phyloP scores from a whole-genome alignment of 2,888 invertebrate genomes.

The Morpho deidamia region DNA sequence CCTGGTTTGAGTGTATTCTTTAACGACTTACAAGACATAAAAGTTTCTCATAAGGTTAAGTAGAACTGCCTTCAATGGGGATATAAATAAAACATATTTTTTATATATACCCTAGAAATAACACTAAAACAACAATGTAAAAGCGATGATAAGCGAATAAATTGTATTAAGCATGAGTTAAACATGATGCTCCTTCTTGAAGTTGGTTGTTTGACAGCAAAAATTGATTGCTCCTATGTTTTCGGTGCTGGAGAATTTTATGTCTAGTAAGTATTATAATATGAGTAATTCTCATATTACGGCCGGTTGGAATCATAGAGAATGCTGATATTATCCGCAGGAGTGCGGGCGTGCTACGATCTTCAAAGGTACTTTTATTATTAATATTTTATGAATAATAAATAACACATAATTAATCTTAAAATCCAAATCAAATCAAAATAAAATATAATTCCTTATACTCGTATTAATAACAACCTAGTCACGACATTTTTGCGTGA shows the following conservation, averaged over 20 bases:
- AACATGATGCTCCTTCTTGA: background rate
- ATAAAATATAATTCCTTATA: too few species aligned
- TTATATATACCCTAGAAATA: too few species aligned
- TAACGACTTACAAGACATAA: slow-evolving; percentile 35
- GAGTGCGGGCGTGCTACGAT: slow-evolving; percentile 50
- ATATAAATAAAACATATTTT: too few species aligned
- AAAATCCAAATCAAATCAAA: too few species aligned
- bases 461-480: too few species aligned
- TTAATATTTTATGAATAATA: too few species aligned
- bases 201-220: background rate
- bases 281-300: slow-evolving; percentile 28
- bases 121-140: too few species aligned
- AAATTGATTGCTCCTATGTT: background rate
- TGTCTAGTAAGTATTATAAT: slow-evolving; percentile 27
- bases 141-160: too few species aligned
- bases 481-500: too few species aligned
- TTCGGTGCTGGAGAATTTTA: background rate
- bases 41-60: slow-evolving; percentile 5
- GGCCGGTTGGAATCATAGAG: slow-evolving; percentile 32
- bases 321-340: slow-evolving; percentile 26
- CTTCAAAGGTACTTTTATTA: slow-evolving; percentile 1
- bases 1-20: slow-evolving; percentile 24
- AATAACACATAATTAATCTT: too few species aligned
- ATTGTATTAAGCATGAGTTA: too few species aligned
- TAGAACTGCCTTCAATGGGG: too few species aligned